Base-by-base conservation (phyloP, 35 echinoderm and acorn worm species). In the Holothuria glaberrima region DNA sequence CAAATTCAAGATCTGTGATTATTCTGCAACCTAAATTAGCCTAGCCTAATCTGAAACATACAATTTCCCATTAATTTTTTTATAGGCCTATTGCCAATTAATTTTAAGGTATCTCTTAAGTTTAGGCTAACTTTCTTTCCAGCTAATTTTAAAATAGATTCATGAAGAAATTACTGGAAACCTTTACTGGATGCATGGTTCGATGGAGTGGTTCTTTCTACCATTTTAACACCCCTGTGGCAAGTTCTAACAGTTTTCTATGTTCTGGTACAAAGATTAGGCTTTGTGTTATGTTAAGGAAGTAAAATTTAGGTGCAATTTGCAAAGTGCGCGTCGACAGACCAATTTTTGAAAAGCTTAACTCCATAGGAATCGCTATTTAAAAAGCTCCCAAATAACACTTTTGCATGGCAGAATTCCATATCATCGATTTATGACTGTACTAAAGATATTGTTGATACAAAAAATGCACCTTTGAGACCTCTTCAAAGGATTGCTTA, bases 41-140 rank as follows among this genome's bases (percentile, higher is more conserved):
- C n/a, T n/a, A n/a, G n/a, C n/a, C n/a, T n/a, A n/a, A 59, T 59
- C 58, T 59, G 58, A 59, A 59, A 59, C 58, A 59, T 59, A 59
- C 58, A 21, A 59, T 59, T 59, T 59, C 58, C 58, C 58, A 12
- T 59, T 21, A 12, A 59, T 59, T 13, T 13, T n/a, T n/a, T n/a
- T n/a, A 59, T 13, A 59, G 12, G 21, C 21, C 21, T 59, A 12
- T 21, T 59, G 21, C 21, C 12, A 59, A 12, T 12, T 59, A 13
- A 59, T 13, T 13, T 12, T 59, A 59, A 12, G 21, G 58, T 59
- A 59, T 59, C 58, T 59, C 58, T 12, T 59, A 59, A 59, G 58
- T 13, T 59, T 59, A 59, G 58, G 58, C 58, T 59, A 21, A 59
- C 21, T 59, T 59, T 13, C 21, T 59, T 59, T 59, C 58, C 58